phyloP scores from a whole-genome alignment of 2,888 invertebrate species.

The Lepas anatifera region DNA sequence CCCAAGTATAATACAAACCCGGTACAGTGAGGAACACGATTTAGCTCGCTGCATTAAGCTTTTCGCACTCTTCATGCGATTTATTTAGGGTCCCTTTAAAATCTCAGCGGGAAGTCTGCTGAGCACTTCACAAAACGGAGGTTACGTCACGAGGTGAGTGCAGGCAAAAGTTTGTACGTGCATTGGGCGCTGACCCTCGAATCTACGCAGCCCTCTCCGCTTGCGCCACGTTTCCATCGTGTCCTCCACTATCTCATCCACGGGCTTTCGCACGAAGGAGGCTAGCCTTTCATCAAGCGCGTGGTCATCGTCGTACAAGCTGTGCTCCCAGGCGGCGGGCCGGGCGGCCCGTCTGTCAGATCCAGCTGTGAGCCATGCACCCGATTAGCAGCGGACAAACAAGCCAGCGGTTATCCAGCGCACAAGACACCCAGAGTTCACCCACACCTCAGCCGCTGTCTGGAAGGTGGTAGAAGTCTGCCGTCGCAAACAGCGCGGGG shows the following conservation, averaged over 20 bases:
- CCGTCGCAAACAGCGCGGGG: neutral
- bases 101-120: too few relatives aligned
- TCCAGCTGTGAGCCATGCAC: neutral
- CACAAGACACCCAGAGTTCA: neutral
- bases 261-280: neutral
- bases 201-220: neutral
- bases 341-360: neutral
- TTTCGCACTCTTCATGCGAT: too few relatives aligned
- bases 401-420: too few relatives aligned
- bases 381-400: too few relatives aligned
- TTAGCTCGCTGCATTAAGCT: too few relatives aligned
- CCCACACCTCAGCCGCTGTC: too few relatives aligned
- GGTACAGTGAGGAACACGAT: too few relatives aligned
- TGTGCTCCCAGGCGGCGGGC: neutral
- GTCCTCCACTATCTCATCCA: neutral
- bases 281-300: neutral
- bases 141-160: too few relatives aligned
- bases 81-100: too few relatives aligned
- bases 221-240: neutral
- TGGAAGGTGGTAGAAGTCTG: neutral
- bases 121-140: too few relatives aligned
- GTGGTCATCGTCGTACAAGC: neutral
- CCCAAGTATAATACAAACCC: too few relatives aligned
- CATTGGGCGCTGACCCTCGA: slow-evolving; percentile 1
- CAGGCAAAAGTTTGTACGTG: too few relatives aligned